Base-by-base conservation (phyloP, 1,140 invertebrate species). In the Tribolium madens region DNA sequence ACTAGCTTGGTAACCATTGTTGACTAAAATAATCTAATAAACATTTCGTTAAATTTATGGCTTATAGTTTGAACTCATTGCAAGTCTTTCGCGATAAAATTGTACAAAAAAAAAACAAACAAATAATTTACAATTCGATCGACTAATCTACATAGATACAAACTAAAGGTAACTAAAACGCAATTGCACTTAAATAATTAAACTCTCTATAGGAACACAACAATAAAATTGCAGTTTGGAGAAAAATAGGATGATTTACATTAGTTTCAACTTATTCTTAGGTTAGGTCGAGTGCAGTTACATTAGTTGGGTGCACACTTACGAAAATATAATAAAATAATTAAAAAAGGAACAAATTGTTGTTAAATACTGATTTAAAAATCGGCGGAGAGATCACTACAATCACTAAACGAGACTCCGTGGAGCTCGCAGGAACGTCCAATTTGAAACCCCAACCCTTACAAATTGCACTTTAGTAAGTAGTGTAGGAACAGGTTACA, bases 1-100 rank as follows among this genome's bases (percentile, higher is more conserved):
- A 48, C 47, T 2, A 48, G 18, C 73, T 81, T 82, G 81, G 81
- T 82, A 82, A 82, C 81, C 81, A 82, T 76, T 73, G 76, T 64
- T 82, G 81, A 82, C 81, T 82, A 82, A 82, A 81, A 79, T 69
- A 73, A 64, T 68, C 57, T 64, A 18, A 73, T 60, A 57, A 57
- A 57, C 18, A 57, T 21, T 77, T 33, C 21, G 18, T 60, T 70
- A 78, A 12, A 68, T 31, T 52, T 78, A 68, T 75, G 50, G 57
- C 33, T 52, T 75, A 78, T 57, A 72, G 60, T 60, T 68, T 70
- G 76, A 75, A 78, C 57, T 74, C 64, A 69, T 70, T 68, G 68
- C 70, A 73, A 72, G 53, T 74, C 70, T 71, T 60, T 15, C 21
- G 42, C 17, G 42, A 75, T 48, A 21, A 33, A 76, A 76, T 78